Evolutionary conservation across 2,888 invertebrate species (phyloP), one percentile per base, ranked within the genome.

Genomic region (Ophion costatus): DNA sequence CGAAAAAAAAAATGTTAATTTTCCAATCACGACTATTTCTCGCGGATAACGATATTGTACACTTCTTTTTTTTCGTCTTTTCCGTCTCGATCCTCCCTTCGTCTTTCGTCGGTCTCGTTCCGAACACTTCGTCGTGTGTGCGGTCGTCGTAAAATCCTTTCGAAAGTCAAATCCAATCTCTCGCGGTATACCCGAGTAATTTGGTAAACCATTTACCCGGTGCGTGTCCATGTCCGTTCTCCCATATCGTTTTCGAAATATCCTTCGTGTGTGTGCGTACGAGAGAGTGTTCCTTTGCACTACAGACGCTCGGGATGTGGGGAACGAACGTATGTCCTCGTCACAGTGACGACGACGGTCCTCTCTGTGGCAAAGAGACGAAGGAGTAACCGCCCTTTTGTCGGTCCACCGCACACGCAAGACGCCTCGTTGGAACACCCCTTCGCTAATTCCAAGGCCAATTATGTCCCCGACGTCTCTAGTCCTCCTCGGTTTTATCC

Each of bases 361-460:
- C 45, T 64, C 38, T 71, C 73, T 59, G 45, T 67, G 61, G 83
- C 61, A 29, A 29, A 73, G 66, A 79, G 74, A 79, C 70, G 74
- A 67, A 85, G 69, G 75, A 61, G 57, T 74, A 77, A 79, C 78
- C 78, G 82, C 86, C 86, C 87, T 88, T 78, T 88, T 82, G 87
- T 88, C 61, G 89, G 89, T 89, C 88, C 88, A 88, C 89, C 88
- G 87, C 90, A 90, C 90, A 90, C 89, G 90, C 89, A 88, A 90
- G 90, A 89, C 86, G 86, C 82, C 84, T 87, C 88, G 82, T 86
- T 71, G 77, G 86, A 87, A 87, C 71, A 86, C 88, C 91, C 90
- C 89, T 90, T 90, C 89, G 89, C 89, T 91, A 91, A 91, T 91
- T 91, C 90, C 88, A 90, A 89, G 88, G 89, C 89, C 91, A 91